A percentile compares a stretch with the other conserved stretches of the same genome.
Conservation (phyloP, 1,140 invertebrate genomes). For the Pissodes strobi region DNA sequence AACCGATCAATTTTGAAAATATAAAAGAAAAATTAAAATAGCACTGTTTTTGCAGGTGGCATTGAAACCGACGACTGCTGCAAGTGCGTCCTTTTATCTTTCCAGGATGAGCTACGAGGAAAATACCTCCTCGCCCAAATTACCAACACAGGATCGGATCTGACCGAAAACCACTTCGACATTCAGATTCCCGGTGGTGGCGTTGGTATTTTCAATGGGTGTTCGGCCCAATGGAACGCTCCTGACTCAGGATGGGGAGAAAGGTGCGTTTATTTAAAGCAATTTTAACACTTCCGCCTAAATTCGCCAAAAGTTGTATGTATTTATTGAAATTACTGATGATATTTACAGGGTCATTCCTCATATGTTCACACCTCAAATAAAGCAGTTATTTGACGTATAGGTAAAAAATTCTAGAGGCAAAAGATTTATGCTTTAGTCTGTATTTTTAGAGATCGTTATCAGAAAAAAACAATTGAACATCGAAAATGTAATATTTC, state of each 20-base stretch:
- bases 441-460: too few relatives aligned
- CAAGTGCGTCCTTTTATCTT: conserved; percentile 10
- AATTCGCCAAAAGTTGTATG: too few relatives aligned
- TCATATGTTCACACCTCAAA: too few relatives aligned
- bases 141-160: conserved; percentile 11
- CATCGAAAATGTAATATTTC: too few relatives aligned
- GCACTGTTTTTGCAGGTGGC: conserved; percentile 13
- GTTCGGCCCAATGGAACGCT: conserved; percentile 6
- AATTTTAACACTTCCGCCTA: not conserved
- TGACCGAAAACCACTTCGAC: conserved; percentile 18
- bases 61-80: conserved; percentile 15
- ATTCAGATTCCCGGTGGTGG: conserved; percentile 14
- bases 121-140: conserved; percentile 17
- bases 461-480: too few relatives aligned
- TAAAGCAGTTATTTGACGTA: too few relatives aligned
- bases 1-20: too few relatives aligned
- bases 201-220: conserved; percentile 3
- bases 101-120: not conserved
- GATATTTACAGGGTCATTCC: too few relatives aligned
- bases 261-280: not conserved
- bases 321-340: too few relatives aligned
- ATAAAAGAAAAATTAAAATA: too few relatives aligned
- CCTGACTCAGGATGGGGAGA: not conserved
- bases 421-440: too few relatives aligned
- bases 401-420: too few relatives aligned